Base-by-base conservation (phyloP, 2,797 vertebrate genomes). In the Cyclopterus lumpus region DNA sequence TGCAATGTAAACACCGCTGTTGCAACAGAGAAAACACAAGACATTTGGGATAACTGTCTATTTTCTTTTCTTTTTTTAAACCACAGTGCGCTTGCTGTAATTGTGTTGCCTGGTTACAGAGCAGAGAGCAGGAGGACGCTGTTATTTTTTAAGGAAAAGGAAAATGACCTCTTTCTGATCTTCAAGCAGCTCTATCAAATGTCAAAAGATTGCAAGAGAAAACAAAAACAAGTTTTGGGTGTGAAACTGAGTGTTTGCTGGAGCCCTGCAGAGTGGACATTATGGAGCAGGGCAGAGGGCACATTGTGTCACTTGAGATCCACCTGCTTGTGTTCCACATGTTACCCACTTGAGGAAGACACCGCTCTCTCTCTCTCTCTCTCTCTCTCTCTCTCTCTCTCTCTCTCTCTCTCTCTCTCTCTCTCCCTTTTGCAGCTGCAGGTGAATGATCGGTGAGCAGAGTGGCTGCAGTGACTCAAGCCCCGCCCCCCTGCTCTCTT, bases 71-170 rank as follows among this genome's bases (percentile, higher is more conserved):
- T 14, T 60, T 10, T 49, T 22, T 2, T 46, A 8, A 59, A 8
- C 14, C 63, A 61, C 60, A 1, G 40, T 22, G n/a, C 6, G 38
- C 54, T 67, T 22, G 10, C 34, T 62, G 49, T 40, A 14, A 12
- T 24, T 46, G 28, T 69, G 83, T 84, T 84, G 79, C 87, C 74
- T 82, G 62, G 79, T 72, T 82, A 87, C 85, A 24, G 58, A 77
- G 46, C 42, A 55, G n/a, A 64, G 57, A 64, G 34, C 53, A 30
- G 57, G n/a, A 60, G 64, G 63, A 68, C 67, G 71, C 66, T 53
- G 48, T 18, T 77, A 63, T 57, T 24, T 62, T 36, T 8, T 36
- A 8, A 68, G 75, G 22, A n/a, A 49, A 49, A 49, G 9, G n/a
- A 66, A 70, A 59, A 65, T 79, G 51, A 81, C 63, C 79, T 51